phyloP scores from a whole-genome alignment of 2,888 invertebrate genomes.

The Heteropelma amictum region DNA sequence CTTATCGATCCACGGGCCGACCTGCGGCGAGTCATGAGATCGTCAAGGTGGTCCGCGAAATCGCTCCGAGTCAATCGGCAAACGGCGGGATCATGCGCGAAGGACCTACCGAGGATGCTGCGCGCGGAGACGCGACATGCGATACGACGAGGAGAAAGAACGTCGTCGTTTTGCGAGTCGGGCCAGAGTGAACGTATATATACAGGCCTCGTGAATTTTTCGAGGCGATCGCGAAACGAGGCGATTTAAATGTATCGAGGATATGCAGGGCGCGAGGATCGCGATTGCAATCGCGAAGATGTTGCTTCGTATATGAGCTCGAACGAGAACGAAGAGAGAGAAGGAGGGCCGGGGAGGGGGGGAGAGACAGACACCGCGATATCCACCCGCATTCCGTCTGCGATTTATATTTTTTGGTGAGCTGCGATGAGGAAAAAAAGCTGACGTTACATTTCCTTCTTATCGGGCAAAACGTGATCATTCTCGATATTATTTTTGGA shows the following conservation, averaged over 20 bases:
- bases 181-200: neutral
- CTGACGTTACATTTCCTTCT: neutral
- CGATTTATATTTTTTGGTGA: constrained; percentile 39
- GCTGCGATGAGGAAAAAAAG: neutral
- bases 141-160: constrained; percentile 38
- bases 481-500: constrained; percentile 3
- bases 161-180: constrained; percentile 2
- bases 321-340: constrained; percentile 16
- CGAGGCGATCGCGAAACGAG: constrained; percentile 59
- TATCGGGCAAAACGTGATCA: constrained; percentile 37
- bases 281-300: constrained; percentile 62
- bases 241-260: constrained; percentile 68
- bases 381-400: constrained; percentile 55
- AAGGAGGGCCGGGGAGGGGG: no score
- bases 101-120: constrained; percentile 13
- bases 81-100: constrained; percentile 17
- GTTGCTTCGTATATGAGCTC: constrained; percentile 21
- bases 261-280: constrained; percentile 62
- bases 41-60: constrained; percentile 54
- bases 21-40: constrained; percentile 21
- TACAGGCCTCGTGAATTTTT: neutral
- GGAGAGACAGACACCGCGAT: neutral
- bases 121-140: no score
- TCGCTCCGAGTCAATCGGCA: constrained; percentile 48
- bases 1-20: constrained; percentile 34